Evolutionary conservation across 2,888 invertebrate species (phyloP).

Genomic region (Teleogryllus oceanicus): DNA sequence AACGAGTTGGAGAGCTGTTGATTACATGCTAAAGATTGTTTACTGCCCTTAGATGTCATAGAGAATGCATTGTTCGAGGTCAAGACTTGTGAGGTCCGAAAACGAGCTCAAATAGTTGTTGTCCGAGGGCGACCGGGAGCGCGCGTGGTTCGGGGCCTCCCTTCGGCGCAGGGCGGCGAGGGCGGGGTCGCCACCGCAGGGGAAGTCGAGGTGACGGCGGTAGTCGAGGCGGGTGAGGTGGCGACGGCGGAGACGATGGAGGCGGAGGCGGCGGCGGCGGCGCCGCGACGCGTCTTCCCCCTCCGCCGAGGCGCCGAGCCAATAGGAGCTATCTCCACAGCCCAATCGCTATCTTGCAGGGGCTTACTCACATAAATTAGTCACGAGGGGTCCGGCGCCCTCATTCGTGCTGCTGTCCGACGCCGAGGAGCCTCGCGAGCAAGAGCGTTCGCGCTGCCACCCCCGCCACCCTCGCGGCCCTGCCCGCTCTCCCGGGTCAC

Average conservation of each 20-base stretch:
- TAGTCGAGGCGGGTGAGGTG: neutral
- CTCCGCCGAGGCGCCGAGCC: neutral
- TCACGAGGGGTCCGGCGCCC: slow-evolving; percentile 10
- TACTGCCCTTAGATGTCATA: too few relatives aligned
- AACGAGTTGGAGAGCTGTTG: too few relatives aligned
- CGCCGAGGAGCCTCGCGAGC: neutral
- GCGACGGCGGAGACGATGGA: neutral
- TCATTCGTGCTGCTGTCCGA: neutral
- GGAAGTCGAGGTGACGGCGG: neutral
- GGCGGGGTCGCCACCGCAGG: neutral
- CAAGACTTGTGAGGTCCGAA: too few relatives aligned
- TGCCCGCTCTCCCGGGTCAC: neutral
- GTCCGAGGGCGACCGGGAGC: too few relatives aligned
- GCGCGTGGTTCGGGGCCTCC: neutral
- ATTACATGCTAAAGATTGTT: too few relatives aligned
- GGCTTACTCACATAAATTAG: slow-evolving; percentile 10
- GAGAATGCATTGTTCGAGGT: too few relatives aligned
- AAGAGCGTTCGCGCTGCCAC: neutral
- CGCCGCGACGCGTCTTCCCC: slow-evolving; percentile 5
- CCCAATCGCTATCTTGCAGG: neutral
- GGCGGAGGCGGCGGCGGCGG: neutral
- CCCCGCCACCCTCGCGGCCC: neutral
- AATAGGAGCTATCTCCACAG: neutral
- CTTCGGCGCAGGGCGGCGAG: neutral
- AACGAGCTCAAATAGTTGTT: too few relatives aligned